Base-by-base conservation (phyloP, 2,888 invertebrate genomes). In the Hypolimnas misippus region DNA sequence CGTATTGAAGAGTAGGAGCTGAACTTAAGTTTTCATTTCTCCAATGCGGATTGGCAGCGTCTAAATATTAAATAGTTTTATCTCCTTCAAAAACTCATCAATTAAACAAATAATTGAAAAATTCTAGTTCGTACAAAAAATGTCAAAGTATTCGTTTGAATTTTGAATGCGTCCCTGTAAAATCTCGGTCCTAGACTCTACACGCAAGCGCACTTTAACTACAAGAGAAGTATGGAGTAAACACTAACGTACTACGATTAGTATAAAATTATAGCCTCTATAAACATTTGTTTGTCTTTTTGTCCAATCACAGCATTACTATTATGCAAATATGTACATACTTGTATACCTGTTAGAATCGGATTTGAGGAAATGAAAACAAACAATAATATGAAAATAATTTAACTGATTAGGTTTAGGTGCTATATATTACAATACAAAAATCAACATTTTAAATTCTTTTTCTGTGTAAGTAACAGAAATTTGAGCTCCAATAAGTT, bases 141-240 rank as follows among this genome's bases (percentile, higher is more conserved):
- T 38, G 8, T 33, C 2, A 1, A 53, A 17, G 12, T n/a, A n/a
- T n/a, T 21, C 10, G 6, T 21, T 6, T 6, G 21, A 19, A 54
- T 6, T 21, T 38, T 8, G 8, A 57, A 21, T 61, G 12, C 62
- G 54, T 19, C 49, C 29, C 64, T 62, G 57, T 19, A 19, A n/a
- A 38, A 52, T 35, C 33, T 53, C 40, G 42, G 50, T 49, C 33
- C 25, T 54, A 38, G 40, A 38, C 35, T 54, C 49, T 50, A 64
- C 64, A 61, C 53, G 64, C 35, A 65, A 61, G 64, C 54, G 57
- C 61, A 65, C 64, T 65, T 65, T 57, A 61, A 40, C 42, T 65
- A 65, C 57, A 57, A 57, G 64, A 46, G 56, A 35, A 21, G 49
- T 40, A 50, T 31, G 63, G 54, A 46, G 53, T 51, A 57, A 59